Conservation (phyloP, 2,113 vertebrate genomes). For the Fregata magnificens region DNA sequence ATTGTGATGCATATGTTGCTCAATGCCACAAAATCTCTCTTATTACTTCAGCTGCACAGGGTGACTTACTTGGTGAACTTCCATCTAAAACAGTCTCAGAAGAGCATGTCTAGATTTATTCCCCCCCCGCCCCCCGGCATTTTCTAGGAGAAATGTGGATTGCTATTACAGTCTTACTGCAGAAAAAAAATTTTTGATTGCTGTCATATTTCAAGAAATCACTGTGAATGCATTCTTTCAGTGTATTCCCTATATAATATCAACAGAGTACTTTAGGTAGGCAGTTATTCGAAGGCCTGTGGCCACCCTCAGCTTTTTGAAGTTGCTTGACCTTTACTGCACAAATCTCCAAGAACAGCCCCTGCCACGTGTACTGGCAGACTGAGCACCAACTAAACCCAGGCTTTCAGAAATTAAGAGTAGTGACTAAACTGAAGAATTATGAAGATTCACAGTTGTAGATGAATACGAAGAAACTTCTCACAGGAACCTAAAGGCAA, state of each 20-base stretch:
- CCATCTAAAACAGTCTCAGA: neutral
- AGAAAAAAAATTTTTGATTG: neutral
- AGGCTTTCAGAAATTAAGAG: neutral
- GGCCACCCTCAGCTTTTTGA: neutral
- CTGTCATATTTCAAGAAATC: neutral
- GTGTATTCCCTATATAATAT: neutral
- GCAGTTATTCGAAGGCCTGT: neutral
- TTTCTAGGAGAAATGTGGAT: neutral
- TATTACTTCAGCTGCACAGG: neutral
- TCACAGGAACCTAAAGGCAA: neutral
- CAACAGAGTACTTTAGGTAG: neutral
- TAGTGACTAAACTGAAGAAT: neutral
- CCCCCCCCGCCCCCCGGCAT: neutral
- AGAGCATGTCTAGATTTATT: neutral
- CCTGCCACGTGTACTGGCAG: neutral
- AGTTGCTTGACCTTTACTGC: neutral
- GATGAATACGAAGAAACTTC: neutral
- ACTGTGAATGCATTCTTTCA: neutral
- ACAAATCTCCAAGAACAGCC: neutral
- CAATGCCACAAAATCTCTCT: neutral
- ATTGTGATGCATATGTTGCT: neutral
- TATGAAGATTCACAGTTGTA: neutral
- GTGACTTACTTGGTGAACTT: neutral
- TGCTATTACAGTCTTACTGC: neutral
- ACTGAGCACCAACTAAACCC: neutral